phyloP scores from a whole-genome alignment of 2,888 invertebrate species.

The Taphrorychus bicolor region DNA sequence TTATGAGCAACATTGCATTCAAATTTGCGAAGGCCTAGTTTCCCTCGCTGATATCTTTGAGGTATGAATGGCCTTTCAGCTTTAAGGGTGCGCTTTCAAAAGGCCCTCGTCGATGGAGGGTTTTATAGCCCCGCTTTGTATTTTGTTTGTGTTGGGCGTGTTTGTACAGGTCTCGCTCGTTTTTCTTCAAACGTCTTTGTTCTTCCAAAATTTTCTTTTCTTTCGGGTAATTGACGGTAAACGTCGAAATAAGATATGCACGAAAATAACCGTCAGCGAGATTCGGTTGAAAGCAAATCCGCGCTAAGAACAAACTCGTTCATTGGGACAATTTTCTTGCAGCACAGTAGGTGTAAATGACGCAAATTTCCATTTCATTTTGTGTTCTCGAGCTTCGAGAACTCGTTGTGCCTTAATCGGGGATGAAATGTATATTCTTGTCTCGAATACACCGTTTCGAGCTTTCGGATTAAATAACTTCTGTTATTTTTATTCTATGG shows the following conservation, averaged over 20 bases:
- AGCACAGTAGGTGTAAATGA: conserved; percentile 17
- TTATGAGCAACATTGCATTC: background rate
- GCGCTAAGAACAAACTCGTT: background rate
- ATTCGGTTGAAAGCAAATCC: background rate
- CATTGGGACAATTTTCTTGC: background rate
- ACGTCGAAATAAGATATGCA: background rate
- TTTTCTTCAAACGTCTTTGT: background rate
- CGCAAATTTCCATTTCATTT: conserved; percentile 28
- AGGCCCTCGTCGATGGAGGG: background rate
- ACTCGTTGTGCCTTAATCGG: conserved; percentile 26
- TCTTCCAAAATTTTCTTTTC: background rate
- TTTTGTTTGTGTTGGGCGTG: background rate
- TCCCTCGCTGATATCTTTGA: background rate
- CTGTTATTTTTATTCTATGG: background rate
- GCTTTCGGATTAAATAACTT: background rate
- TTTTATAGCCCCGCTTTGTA: background rate
- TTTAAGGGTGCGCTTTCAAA: background rate
- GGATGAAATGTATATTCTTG: conserved; percentile 10
- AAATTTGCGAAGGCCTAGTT: background rate
- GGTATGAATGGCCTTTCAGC: background rate
- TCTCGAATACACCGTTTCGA: background rate
- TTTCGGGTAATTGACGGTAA: background rate
- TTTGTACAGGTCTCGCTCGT: background rate
- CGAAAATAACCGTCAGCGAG: background rate
- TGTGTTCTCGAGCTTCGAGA: conserved; percentile 12